Evolutionary conservation across 2,888 invertebrate species (phyloP).

Genomic region (Euphydryas editha): DNA sequence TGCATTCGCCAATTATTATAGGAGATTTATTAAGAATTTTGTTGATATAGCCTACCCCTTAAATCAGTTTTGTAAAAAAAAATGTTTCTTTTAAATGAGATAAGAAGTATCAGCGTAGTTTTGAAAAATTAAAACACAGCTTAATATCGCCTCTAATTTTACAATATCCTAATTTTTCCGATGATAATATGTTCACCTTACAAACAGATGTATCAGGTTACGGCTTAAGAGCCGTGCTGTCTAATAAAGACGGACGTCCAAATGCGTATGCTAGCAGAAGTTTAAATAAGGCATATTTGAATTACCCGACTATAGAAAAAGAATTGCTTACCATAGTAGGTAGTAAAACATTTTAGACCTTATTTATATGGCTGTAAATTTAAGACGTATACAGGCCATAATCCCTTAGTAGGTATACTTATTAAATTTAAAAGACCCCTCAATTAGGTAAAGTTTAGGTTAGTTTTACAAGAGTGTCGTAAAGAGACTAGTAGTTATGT

Average conservation of each 20-base stretch:
- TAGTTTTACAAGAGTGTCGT: background rate
- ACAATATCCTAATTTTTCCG: background rate
- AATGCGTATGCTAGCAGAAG: background rate
- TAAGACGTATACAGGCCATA: background rate
- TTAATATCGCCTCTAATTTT: background rate
- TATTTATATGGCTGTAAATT: background rate
- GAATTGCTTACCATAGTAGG: background rate
- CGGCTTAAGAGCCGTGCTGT: background rate
- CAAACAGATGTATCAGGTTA: background rate
- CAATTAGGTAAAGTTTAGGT: background rate
- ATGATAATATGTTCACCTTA: background rate
- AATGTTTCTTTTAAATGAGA: background rate
- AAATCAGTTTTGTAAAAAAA: background rate
- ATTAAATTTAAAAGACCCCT: background rate
- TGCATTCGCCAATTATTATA: constrained; percentile 35
- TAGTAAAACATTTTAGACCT: background rate
- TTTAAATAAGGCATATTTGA: background rate
- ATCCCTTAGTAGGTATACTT: background rate
- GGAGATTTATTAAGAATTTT: constrained; percentile 35
- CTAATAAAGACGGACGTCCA: background rate
- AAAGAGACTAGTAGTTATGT: background rate
- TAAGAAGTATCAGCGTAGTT: background rate
- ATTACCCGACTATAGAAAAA: background rate
- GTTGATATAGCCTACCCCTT: constrained; percentile 12
- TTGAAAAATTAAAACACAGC: background rate